Evolutionary conservation across 2,888 invertebrate genomes (phyloP), one percentile per base, ranked within the genome.

Genomic region (Trypoxylon attenuatum): DNA sequence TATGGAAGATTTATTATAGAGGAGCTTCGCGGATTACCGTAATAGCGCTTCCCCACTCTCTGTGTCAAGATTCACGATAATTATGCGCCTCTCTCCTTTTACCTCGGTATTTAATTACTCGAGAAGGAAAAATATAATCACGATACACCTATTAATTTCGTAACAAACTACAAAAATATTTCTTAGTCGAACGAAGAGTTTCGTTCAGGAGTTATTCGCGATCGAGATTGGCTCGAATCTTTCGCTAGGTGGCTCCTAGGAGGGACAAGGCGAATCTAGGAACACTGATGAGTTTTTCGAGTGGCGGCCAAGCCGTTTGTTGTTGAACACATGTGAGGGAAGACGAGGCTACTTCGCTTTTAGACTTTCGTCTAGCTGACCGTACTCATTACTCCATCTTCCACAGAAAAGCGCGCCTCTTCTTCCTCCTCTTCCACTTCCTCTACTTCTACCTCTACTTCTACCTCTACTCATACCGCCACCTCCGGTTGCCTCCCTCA

Each of bases 211-310:
- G n/a, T n/a, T 33, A 13, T 33, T 52, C 10, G n/a, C 3, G 21
- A 27, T 27, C 29, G 6, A 13, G 42, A 3, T 19, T 27, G 21
- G 39, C n/a, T 73, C 71, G 51, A 62, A 57, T 5, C 58, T 41
- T 21, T 70, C 57, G 38, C 64, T 73, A 50, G 15, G 42, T 15
- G 25, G 29, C 22, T 56, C 38, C 56, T 57, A 49, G 50, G 58
- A 71, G 71, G 52, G 63, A 75, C 52, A 74, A 59, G 64, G 71
- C 68, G 59, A 67, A 69, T 73, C 75, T 77, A 62, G 73, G 56
- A 77, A 80, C 76, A 73, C 73, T 82, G 79, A 83, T 78, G 80
- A 81, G 81, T 79, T 82, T 83, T 80, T 82, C 76, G 73, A 80
- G 81, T 78, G 74, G 71, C 71, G 55, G 70, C 61, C 69, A 65